These are phyloP conservation scores for Drosophila greeni DNA, from an alignment of 2,888 invertebrate species.

Conservation along the genomic window DNA sequence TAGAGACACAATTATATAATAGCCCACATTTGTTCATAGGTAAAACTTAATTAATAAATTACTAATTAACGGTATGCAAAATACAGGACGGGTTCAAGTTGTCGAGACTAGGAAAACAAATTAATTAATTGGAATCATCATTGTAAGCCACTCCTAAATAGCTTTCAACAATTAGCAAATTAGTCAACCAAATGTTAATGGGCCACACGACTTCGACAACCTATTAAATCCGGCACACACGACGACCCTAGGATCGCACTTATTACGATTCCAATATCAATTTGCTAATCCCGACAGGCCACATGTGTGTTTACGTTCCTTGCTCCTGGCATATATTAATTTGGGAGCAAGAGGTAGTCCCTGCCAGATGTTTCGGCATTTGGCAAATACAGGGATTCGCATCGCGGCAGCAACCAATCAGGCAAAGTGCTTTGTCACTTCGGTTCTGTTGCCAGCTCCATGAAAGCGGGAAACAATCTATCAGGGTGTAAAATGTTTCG, in stretches of 20 bases:
- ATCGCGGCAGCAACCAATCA: constrained; percentile 54
- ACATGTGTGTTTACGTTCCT: constrained; percentile 10
- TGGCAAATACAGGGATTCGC: constrained; percentile 8
- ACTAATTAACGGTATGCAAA: no score
- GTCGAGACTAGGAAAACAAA: neutral
- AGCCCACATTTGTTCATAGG: no score
- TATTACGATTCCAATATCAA: constrained; percentile 17
- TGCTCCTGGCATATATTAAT: constrained; percentile 44
- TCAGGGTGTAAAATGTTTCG: constrained; percentile 44
- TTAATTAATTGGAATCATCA: neutral
- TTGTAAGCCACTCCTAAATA: neutral
- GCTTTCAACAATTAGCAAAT: constrained; percentile 13
- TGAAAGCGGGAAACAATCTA: constrained; percentile 33
- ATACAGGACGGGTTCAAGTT: neutral
- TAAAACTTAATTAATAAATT: neutral
- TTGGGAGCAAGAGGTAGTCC: constrained; percentile 19
- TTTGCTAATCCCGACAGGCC: constrained; percentile 17
- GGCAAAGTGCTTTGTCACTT: constrained; percentile 56
- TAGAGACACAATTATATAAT: no score
- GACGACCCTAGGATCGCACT: neutral
- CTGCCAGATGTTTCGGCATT: constrained; percentile 15
- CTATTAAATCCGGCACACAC: constrained; percentile 6
- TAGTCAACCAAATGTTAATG: constrained; percentile 16
- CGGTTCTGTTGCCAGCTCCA: constrained; percentile 23
- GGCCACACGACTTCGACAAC: neutral